Base-by-base conservation (phyloP, 2,888 invertebrate genomes). In the Myopa testacea region DNA sequence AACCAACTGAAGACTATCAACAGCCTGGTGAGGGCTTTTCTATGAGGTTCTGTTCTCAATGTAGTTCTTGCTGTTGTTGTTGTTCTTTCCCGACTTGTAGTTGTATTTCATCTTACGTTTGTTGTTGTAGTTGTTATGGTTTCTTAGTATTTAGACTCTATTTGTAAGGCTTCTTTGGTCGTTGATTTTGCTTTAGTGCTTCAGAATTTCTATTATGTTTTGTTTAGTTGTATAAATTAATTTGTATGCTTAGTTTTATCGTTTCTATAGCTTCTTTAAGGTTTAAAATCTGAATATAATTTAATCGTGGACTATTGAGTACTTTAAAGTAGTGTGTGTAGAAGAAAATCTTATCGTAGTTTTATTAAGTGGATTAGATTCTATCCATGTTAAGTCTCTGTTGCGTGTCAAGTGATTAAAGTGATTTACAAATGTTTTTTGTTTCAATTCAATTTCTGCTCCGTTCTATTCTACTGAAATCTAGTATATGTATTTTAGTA, bases 141-240 rank as follows among this genome's bases (percentile, higher is more conserved):
- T 38, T n/a, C 6, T 60, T 14, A 38, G 55, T 5, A n/a, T 55
- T 8, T 19, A 62, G 7, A 62, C 14, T 58, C 26, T 38, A 8
- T n/a, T 52, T 40, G 40, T 76, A 69, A 37, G 76, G 76, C 76
- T 76, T 76, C 76, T 45, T 70, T 62, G 14, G 19, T 62, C 14
- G 7, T 58, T 34, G 34, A 19, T 55, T 70, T 70, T 26, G 26
- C 14, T 16, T 26, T 67, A 37, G 67, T 67, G 37, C 6, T 38
- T 26, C 26, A 26, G 26, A 26, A 26, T 26, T 26, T 38, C 40
- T 65, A 14, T 65, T 4, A n/a, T 7, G n/a, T 45, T 19, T 45
- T 19, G 19, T 38, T 55, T 34, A 45, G 37, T 55, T 50, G 38
- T 71, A n/a, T 37, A 71, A 63, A 34, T 37, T 63, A 62, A 16